phyloP scores from a whole-genome alignment of 2,113 vertebrate genomes.

The Promerops cafer region DNA sequence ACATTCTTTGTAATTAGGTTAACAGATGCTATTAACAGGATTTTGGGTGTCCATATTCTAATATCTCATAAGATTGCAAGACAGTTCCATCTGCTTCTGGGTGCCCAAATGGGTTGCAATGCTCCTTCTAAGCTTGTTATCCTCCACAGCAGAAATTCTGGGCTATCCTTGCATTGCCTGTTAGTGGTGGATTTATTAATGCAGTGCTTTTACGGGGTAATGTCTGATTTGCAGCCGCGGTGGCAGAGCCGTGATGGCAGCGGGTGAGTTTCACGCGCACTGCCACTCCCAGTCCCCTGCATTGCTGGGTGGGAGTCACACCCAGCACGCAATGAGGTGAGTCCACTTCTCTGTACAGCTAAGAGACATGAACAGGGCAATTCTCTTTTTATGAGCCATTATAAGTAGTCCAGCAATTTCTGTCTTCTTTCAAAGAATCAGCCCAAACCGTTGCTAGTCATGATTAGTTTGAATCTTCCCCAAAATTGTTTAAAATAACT shows the following conservation, averaged over 20 bases:
- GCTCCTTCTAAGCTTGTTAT: not conserved
- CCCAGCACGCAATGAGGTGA: not conserved
- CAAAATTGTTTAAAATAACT: not conserved
- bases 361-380: not conserved
- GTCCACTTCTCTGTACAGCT: not conserved
- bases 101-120: not conserved
- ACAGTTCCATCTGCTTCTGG: not conserved
- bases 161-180: not conserved
- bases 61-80: not conserved
- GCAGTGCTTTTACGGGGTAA: not conserved
- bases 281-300: not conserved
- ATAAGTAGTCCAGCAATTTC: not conserved
- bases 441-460: not conserved
- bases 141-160: not conserved
- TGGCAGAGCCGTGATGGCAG: not conserved
- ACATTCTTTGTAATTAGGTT: slow-evolving; percentile 14
- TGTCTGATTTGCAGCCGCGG: not conserved
- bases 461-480: not conserved
- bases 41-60: not conserved
- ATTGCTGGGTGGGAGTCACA: not conserved
- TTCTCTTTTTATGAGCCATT: not conserved
- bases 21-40: slow-evolving; percentile 17
- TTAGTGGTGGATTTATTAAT: not conserved
- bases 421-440: not conserved
- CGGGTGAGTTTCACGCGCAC: not conserved